Base-by-base conservation (phyloP, 2,888 invertebrate genomes). In the Melinaea menophilus region DNA sequence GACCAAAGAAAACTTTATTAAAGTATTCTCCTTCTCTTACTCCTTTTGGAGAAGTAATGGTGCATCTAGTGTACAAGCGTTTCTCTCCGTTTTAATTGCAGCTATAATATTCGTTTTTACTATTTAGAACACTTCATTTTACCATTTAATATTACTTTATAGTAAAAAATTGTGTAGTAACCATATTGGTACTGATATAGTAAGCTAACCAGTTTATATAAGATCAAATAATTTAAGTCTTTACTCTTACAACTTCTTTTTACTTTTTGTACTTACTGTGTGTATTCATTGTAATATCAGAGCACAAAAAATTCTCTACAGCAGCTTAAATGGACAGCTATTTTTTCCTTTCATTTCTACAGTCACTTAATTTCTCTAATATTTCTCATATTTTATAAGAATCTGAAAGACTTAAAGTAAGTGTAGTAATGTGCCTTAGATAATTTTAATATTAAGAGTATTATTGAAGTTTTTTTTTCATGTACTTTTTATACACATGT, bases 1-100 rank as follows among this genome's bases (percentile, higher is more conserved):
- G 2, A 90, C 92, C 61, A 93, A 93, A 34, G 95, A 95, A 76
- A 95, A 94, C 76, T 93, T 91, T 59, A 92, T 96, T 37, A 94
- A 94, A 81, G 86, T 96, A 22, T 96, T 97, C 58, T 81, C 79
- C 1, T 86, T 88, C 58, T 76, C 75, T 45, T 82, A 83, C 66
- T 88, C 89, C 2, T 85, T 84, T 67, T 88, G 88, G 88, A 80
- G 82, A 57, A 76, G 72, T 56, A 86, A 78, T 64, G 71, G 77
- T 46, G 82, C 81, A 2, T 58, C 78, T 5, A 62, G 66, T 7
- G 56, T 75, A 54, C 70, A 71, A 66, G 62, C 80, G 58, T 79
- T 79, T 67, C 64, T 73, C 11, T 72, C 77, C n/a, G 33, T 81
- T 41, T 9, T 41, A 41, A 41, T 41, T 46, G 31, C 80, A 60